Evolutionary conservation across 2,888 invertebrate species (phyloP), one percentile per base, ranked within the genome.

Genomic region (Hyposoter dolosus): DNA sequence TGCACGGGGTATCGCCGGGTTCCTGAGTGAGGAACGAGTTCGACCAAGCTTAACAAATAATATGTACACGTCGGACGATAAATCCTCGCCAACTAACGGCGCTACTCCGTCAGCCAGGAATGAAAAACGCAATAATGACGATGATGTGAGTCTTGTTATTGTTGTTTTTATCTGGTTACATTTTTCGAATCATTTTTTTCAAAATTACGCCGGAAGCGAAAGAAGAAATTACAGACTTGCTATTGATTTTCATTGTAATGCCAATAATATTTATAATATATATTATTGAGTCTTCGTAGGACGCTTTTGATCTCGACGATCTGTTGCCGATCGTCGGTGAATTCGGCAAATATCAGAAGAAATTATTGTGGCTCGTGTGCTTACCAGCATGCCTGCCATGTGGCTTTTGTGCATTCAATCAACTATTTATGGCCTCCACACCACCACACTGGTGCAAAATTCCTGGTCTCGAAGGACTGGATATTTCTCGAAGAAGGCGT

Each of bases 341-440:
- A 93, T 98, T 98, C 93, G 98, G 98, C 71, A 95, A 96, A 56
- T 98, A 98, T 94, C 98, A 99, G 93, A 98, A 97, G 93, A 95
- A 97, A 77, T 95, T 98, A 85, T 95, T 98, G 32, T 98, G 98
- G 96, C 95, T 98, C 77, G 97, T 99, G 83, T 98, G 98, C 91
- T 95, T 98, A 86, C 98, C 98, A 19, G 98, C 98, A 3, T 98
- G 98, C 91, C 96, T 98, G 90, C 98, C 98, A 0, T 98, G 98
- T 91, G 98, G 98, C 45, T 98, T 98, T 94, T 97, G 98, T 94
- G 98, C 98, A 5, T 98, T 98, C 94, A 98, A 98, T 95, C 98
- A 98, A 94, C 95, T 98, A 53, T 98, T 99, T 94, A 98, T 98
- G 97, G 96, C 98, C 5, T 97, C 98, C 90, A 96, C 96, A 50